Base-by-base conservation (phyloP, 2,113 vertebrate species). In the Lophotis ruficrista region DNA sequence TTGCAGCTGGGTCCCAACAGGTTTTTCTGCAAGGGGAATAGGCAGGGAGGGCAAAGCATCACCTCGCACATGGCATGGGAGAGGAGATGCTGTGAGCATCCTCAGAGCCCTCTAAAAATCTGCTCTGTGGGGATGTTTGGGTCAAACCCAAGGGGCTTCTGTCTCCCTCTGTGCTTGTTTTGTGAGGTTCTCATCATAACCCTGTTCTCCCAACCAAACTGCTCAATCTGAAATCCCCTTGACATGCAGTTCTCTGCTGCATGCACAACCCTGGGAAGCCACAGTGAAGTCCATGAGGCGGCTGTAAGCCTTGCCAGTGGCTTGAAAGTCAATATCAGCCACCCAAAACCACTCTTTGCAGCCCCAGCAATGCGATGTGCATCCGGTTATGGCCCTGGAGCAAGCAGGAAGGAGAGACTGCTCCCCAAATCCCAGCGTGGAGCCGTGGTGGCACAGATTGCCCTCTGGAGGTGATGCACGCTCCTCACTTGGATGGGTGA, bases 181-280 rank as follows among this genome's bases (percentile, higher is more conserved):
- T 8, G 5, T 35, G 45, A 28, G 11, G 13, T n/a, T 89, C 14
- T 53, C 25, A 30, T 31, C 12, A n/a, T 24, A 23, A 31, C 5
- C 7, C 27, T 68, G 13, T 33, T 66, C 16, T 72, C 35, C 84
- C 28, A 68, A 43, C 1, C 7, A 33, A 45, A 33, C 7, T 45
- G 7, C 43, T 70, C 17, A 43, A 37, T 47, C 23, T 58, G 45
- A 70, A 61, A 61, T 53, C 12, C 30, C 30, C 24, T 50, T 24
- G 60, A 23, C 6, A 33, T 66, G 33, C 51, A 45, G 23, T 15
- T 80, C 48, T 64, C 35, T 21, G 27, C 30, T 50, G 6, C 2
- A 15, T 4, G 10, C 4, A 4, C 4, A 45, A 57, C 15, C 5
- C 0, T 21, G 25, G 24, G 53, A n/a, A 16, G 22, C 15, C 28